Base-by-base conservation (phyloP, 2,113 vertebrate species). In the Bufo gargarizans region DNA sequence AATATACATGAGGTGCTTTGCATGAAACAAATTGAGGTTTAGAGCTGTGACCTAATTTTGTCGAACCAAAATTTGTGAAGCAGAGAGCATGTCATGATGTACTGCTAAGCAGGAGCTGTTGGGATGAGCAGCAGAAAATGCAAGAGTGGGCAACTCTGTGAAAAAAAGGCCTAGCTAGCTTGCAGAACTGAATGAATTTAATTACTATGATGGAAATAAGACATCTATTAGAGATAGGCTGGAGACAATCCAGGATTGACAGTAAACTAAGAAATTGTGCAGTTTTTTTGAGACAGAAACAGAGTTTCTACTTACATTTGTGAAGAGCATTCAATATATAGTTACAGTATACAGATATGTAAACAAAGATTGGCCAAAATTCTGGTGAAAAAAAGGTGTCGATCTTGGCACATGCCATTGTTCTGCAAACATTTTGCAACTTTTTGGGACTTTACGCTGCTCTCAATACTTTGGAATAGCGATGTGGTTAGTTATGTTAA, bases 11-110 rank as follows among this genome's bases (percentile, higher is more conserved):
- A 83, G 82, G 47, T 59, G 77, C 56, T 56, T 55, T 77, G 58
- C 71, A 63, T 77, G 71, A 77, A 83, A 83, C 55, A 88, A 83
- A 88, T 83, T 88, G 77, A 87, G 71, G 87, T 84, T 88, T 88
- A 77, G 80, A 88, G 49, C 55, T 65, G 56, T 63, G 80, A 87
- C 86, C 86, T 71, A 87, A 80, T 88, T 88, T 83, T 2, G 22
- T 77, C 47, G 33, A 77, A 84, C 69, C 67, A 82, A 82, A 77
- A 77, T 83, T 88, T 77, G 71, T 84, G 80, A 88, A 88, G 71
- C 71, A 76, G 47, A 83, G 58, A 77, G 79, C 79, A 55, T 88
- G 86, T 82, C 69, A 76, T 82, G 71, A 76, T 88, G 65, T 82
- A 76, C 86, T 88, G 86, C 33, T 83, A 82, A 77, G 71, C 58